phyloP scores from a whole-genome alignment of 1,140 invertebrate species.

The Drosophila pseudoobscura region DNA sequence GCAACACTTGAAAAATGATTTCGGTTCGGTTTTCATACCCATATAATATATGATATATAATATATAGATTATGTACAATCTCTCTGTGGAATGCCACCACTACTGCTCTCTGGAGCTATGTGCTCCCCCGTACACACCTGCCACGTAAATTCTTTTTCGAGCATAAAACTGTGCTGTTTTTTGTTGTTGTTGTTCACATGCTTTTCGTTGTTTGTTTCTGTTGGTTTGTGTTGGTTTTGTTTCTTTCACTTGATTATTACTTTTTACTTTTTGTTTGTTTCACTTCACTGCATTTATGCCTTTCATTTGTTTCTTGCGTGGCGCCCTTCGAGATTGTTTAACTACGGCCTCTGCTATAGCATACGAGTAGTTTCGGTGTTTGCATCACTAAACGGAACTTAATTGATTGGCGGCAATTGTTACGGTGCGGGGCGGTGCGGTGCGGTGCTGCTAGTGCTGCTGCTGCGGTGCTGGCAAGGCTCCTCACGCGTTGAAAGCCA shows the following conservation, averaged over 20 bases:
- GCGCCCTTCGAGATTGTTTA: conserved; percentile 8
- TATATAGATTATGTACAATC: conserved; percentile 56
- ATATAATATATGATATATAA: conserved; percentile 44
- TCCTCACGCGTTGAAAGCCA: conserved; percentile 45
- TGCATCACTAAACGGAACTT: conserved; percentile 43
- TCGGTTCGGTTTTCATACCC: conserved; percentile 19
- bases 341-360: conserved; percentile 20
- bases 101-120: neutral
- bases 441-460: conserved; percentile 27
- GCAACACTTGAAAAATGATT: conserved; percentile 29
- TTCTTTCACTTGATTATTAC: neutral
- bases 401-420: conserved; percentile 10
- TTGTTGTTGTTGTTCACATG: conserved; percentile 29
- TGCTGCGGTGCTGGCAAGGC: conserved; percentile 37
- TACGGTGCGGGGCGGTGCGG: conserved; percentile 10
- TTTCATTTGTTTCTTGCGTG: neutral
- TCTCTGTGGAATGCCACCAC: conserved; percentile 52
- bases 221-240: neutral
- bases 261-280: conserved; percentile 4
- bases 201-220: conserved; percentile 11
- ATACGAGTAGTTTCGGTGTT: conserved; percentile 2
- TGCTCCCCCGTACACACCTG: conserved; percentile 65
- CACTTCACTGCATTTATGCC: conserved; percentile 19
- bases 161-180: conserved; percentile 13
- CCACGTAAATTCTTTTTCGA: conserved; percentile 70